A percentile compares a stretch with the other conserved stretches of the same genome.
phyloP scores from a whole-genome alignment of 2,113 vertebrate genomes.

The Xenopus laevis region DNA sequence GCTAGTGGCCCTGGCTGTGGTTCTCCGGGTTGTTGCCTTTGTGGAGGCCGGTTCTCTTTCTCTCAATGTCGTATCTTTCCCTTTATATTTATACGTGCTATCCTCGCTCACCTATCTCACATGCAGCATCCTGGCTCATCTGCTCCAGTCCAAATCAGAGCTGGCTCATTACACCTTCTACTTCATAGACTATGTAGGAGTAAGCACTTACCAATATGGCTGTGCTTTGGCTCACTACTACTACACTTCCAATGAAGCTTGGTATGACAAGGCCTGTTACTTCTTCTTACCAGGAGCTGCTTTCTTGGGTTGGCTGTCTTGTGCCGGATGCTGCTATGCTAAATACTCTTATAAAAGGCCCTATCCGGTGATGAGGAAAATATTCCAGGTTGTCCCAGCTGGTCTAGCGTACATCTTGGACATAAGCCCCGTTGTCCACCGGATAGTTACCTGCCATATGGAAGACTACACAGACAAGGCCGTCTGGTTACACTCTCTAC shows the following conservation, averaged over 20 bases:
- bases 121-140: constrained; percentile 84
- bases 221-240: constrained; percentile 85
- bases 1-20: constrained; percentile 69
- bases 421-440: constrained; percentile 81
- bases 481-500: constrained; percentile 76
- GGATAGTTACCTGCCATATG: constrained; percentile 72
- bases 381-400: constrained; percentile 83
- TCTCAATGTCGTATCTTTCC: constrained; percentile 60
- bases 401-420: constrained; percentile 79
- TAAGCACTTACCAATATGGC: constrained; percentile 86
- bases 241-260: constrained; percentile 76
- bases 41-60: constrained; percentile 59
- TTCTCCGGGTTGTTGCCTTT: constrained; percentile 77
- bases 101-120: constrained; percentile 78
- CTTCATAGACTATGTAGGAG: constrained; percentile 87
- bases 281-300: constrained; percentile 79
- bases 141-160: constrained; percentile 86
- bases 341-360: constrained; percentile 81
- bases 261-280: constrained; percentile 74
- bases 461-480: constrained; percentile 71
- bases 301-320: constrained; percentile 83
- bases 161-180: constrained; percentile 86
- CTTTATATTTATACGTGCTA: constrained; percentile 74
- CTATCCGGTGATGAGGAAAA: constrained; percentile 80
- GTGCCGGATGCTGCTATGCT: constrained; percentile 81